A percentile compares a stretch with the other conserved stretches of the same genome.
Evolutionary conservation across 2,888 invertebrate genomes (phyloP).

Genomic region (Miltochrista miniata): DNA sequence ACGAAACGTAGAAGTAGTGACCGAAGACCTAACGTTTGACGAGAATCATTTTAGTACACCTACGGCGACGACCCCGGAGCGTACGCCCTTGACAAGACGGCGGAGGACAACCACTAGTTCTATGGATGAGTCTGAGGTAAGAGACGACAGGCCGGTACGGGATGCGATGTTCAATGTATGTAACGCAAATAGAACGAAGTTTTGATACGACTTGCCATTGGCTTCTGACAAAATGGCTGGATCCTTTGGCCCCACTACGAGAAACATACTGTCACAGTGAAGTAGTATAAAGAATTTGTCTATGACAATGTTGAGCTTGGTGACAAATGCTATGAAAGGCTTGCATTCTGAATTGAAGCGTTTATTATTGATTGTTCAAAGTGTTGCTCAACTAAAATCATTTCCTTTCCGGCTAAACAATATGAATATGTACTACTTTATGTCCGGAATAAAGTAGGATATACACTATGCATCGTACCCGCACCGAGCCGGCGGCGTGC

Average conservation of each 20-base stretch:
- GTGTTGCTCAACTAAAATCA: too few relatives aligned
- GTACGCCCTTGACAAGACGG: slow-evolving; percentile 44
- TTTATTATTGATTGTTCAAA: too few relatives aligned
- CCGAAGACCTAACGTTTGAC: slow-evolving; percentile 64
- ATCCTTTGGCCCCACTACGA: neutral
- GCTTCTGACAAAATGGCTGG: neutral
- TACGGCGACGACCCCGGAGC: slow-evolving; percentile 60
- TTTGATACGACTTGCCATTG: neutral
- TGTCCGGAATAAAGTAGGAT: slow-evolving; percentile 7
- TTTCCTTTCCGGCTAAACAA: too few relatives aligned
- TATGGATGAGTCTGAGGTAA: slow-evolving; percentile 78
- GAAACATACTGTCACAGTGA: too few relatives aligned
- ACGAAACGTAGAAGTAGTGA: slow-evolving; percentile 38
- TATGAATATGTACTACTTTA: neutral
- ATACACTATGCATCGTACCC: slow-evolving; percentile 49
- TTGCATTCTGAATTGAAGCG: too few relatives aligned
- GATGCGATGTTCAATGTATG: slow-evolving; percentile 41
- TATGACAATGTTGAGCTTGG: too few relatives aligned
- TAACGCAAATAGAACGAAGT: neutral
- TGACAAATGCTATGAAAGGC: too few relatives aligned
- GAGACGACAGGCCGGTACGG: slow-evolving; percentile 42
- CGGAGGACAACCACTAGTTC: slow-evolving; percentile 63
- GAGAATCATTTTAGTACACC: slow-evolving; percentile 82
- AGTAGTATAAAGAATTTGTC: too few relatives aligned
- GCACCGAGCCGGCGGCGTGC: slow-evolving; percentile 42